Conservation (phyloP, 2,888 invertebrate genomes). For the Thereva unica region DNA sequence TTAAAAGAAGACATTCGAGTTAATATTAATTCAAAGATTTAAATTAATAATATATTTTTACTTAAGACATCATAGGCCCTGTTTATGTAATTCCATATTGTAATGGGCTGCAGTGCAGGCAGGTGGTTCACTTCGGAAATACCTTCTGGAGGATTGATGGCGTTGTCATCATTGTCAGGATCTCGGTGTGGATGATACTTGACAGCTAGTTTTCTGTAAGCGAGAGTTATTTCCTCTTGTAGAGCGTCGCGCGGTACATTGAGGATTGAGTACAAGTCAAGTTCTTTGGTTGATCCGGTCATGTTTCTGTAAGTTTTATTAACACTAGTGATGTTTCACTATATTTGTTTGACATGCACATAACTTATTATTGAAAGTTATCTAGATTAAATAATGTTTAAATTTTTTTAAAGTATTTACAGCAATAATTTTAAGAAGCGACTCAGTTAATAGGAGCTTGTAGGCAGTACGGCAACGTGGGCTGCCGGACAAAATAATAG, state of each 20-base stretch:
- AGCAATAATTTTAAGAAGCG: no score
- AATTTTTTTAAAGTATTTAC: no score
- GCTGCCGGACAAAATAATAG: no score
- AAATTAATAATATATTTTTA: constrained; percentile 38
- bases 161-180: constrained; percentile 58
- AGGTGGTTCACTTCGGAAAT: constrained; percentile 47
- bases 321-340: no score
- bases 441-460: no score
- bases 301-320: no score
- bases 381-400: no score
- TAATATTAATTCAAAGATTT: not conserved
- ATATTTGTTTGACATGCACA: no score
- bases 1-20: not conserved
- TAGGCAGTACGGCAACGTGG: no score
- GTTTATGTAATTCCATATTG: constrained; percentile 60
- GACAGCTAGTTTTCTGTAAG: constrained; percentile 63
- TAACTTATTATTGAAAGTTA: no score
- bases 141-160: constrained; percentile 59
- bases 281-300: constrained; percentile 43
- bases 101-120: constrained; percentile 46
- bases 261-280: constrained; percentile 79
- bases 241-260: constrained; percentile 68
- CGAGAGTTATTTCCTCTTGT: constrained; percentile 72
- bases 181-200: constrained; percentile 60
- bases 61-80: constrained; percentile 81